Conservation (phyloP, 1,140 invertebrate species). For the Drosophila varians region DNA sequence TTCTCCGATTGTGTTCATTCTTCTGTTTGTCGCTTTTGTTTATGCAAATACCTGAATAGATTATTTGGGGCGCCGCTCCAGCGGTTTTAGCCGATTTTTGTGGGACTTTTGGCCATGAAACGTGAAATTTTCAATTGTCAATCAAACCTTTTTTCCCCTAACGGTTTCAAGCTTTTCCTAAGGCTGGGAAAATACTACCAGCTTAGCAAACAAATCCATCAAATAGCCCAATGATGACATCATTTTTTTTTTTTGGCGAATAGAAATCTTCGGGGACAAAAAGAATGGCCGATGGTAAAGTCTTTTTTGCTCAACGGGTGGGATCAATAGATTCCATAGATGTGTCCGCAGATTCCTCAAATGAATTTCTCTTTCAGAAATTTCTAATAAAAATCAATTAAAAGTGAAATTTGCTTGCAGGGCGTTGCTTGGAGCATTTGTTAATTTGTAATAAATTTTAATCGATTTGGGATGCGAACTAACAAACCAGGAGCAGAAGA, state of each 20-base stretch:
- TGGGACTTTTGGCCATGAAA: constrained; percentile 25
- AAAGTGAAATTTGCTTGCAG: constrained; percentile 41
- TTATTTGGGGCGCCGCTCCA: constrained; percentile 45
- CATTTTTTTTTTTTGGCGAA: constrained; percentile 31
- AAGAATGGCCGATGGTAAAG: too few relatives aligned
- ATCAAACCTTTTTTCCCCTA: constrained; percentile 20
- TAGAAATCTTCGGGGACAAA: constrained; percentile 51
- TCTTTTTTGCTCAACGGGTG: constrained; percentile 48
- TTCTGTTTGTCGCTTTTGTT: constrained; percentile 25
- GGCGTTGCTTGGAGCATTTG: constrained; percentile 14
- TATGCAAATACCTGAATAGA: constrained; percentile 41
- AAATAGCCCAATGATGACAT: constrained; percentile 56
- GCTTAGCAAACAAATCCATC: constrained; percentile 8
- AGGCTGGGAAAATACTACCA: constrained; percentile 46
- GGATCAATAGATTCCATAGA: constrained; percentile 19
- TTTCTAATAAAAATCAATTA: constrained; percentile 73
- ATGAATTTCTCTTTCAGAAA: constrained; percentile 28
- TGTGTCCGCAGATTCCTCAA: constrained; percentile 6
- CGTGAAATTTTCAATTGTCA: constrained; percentile 22
- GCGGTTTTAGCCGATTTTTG: constrained; percentile 32
- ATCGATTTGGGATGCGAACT: constrained; percentile 34
- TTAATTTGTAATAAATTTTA: constrained; percentile 52
- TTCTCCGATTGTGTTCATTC: constrained; percentile 26
- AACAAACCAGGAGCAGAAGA: constrained; percentile 20
- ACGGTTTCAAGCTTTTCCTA: constrained; percentile 12